A percentile compares a stretch with the other conserved stretches of the same genome.
These are phyloP conservation scores for Stichodactyla mertensii DNA, from an alignment of 64 coral and sea anemone species.

Conservation along the genomic window DNA sequence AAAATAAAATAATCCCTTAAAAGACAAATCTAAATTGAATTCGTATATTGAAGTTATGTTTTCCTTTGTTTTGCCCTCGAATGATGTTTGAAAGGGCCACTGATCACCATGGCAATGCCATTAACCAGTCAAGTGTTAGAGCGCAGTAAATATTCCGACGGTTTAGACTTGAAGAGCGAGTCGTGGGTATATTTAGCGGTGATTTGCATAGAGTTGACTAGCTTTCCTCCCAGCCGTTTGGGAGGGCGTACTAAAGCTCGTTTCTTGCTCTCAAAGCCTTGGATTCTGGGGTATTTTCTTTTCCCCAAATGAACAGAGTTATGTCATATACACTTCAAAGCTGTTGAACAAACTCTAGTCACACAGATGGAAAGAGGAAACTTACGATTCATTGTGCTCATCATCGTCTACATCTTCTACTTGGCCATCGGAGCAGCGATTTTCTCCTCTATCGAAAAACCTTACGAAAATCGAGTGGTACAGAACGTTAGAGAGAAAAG, in stretches of 20 bases:
- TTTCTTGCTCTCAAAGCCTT: not conserved
- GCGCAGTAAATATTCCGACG: not conserved
- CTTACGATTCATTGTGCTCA: conserved; percentile 52
- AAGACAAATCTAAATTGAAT: not conserved
- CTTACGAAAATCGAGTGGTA: conserved; percentile 73
- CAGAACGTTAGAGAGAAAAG: conserved; percentile 51
- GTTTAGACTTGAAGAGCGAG: not conserved
- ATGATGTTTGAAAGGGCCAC: not conserved
- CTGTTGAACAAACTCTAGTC: not conserved
- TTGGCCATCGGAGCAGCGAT: conserved; percentile 79
- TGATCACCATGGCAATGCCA: conserved; percentile 6
- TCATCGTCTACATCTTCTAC: conserved; percentile 89
- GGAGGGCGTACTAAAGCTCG: not conserved
- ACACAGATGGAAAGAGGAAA: conserved; percentile 72
- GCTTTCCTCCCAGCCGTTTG: not conserved
- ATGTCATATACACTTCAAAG: not conserved
- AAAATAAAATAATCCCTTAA: not conserved
- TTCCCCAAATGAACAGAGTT: not conserved
- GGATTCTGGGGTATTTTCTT: not conserved
- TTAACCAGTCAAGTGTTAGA: not conserved
- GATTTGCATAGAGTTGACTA: not conserved
- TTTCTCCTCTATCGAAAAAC: conserved; percentile 89
- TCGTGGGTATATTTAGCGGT: conserved; percentile 3
- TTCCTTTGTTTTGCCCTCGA: not conserved
- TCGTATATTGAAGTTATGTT: not conserved